Base-by-base conservation (phyloP, 2,888 invertebrate genomes). In the Eremobia ochroleuca region DNA sequence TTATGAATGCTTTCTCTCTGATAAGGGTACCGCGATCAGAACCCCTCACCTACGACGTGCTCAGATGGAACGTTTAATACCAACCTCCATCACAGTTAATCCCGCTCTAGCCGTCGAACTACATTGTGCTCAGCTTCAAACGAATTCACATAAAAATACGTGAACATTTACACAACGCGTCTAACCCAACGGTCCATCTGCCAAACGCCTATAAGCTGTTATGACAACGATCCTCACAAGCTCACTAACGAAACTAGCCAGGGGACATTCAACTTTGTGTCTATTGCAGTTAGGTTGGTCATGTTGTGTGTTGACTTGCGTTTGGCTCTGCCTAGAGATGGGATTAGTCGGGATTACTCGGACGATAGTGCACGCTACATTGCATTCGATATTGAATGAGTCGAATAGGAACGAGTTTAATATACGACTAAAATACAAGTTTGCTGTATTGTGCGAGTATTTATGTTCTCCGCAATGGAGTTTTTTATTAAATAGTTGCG, bases 131-230 rank as follows among this genome's bases (percentile, higher is more conserved):
- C 58, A 37, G 73, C 66, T 37, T 72, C 72, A 49, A 85, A 80
- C 72, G 58, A 73, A 64, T 72, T 68, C 73, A 55, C 62, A 70
- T 79, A 73, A 76, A 83, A 73, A 73, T 59, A 79, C 61, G 64
- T 70, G 75, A 64, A 72, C 67, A 80, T 86, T 72, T 72, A 73
- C 61, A 49, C 46, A 81, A 78, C 67, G 72, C 68, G 37, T 67
- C 71, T 76, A 79, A 81, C 77, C 74, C 82, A 25, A 18, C 75
- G 64, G 77, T 68, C 78, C 81, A 65, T 83, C 86, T 83, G 83
- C 86, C 81, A 71, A 79, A 79, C 77, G 81, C 81, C 73, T 74
- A 73, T 77, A 79, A 84, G 77, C 87, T 79, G 81, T 74, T 83
- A 83, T 83, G 84, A 83, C 81, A 80, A 77, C 76, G 58, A 79